Percentiles rank a stretch among this genome's conserved stretches.
These are phyloP conservation scores for Eupeodes corollae DNA, from an alignment of 1,140 invertebrate species.

Conservation along the genomic window DNA sequence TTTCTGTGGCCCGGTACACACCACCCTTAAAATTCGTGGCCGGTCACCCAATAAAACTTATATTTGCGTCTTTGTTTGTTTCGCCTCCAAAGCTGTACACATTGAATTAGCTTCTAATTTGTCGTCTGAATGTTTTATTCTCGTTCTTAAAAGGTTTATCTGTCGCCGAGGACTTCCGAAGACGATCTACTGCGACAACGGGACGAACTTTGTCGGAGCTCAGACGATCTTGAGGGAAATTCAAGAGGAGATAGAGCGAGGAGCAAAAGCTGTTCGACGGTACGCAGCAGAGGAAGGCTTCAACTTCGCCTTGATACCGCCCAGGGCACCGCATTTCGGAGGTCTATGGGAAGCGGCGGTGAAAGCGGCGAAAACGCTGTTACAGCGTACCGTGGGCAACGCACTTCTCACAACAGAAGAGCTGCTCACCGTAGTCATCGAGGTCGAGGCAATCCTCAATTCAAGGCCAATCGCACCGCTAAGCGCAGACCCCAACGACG, in stretches of 20 bases:
- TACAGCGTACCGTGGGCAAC: too few species aligned
- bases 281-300: neutral
- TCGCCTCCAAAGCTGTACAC: conserved; percentile 22
- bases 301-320: conserved; percentile 5
- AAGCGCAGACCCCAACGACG: too few species aligned
- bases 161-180: conserved; percentile 8
- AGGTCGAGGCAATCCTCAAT: too few species aligned
- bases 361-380: too few species aligned
- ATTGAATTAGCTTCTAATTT: conserved; percentile 17
- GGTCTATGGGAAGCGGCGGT: too few species aligned
- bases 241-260: neutral
- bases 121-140: conserved; percentile 10
- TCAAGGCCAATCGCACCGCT: too few species aligned
- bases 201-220: too few species aligned
- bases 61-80: conserved; percentile 15
- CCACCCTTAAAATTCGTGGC: conserved; percentile 3
- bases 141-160: conserved; percentile 12
- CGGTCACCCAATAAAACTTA: conserved; percentile 6
- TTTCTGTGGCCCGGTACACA: conserved; percentile 6
- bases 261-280: neutral
- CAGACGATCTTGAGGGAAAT: conserved; percentile 6
- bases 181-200: conserved; percentile 22
- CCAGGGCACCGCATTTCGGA: conserved; percentile 7
- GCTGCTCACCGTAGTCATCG: too few species aligned
- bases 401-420: too few species aligned